Evolutionary conservation across 30 jellyfish, hydroid and myxozoan genomes (phyloP).

Genomic region (Pelagia noctiluca): DNA sequence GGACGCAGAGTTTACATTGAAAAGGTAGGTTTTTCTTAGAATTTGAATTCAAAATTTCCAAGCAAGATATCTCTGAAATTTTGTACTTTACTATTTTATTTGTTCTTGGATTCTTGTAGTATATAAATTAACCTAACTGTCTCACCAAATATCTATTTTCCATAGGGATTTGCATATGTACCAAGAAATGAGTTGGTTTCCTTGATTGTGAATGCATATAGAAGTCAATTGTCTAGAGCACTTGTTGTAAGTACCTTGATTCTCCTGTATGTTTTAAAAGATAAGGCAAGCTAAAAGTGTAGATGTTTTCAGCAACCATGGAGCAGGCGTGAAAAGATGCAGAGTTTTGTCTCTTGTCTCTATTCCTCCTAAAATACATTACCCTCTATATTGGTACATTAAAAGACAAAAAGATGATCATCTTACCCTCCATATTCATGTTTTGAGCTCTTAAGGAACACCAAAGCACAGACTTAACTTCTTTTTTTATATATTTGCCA

Average conservation of each 20-base stretch:
- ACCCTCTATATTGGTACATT: too few species aligned
- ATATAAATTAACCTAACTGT: background rate
- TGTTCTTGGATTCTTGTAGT: background rate
- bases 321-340: too few species aligned
- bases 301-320: background rate
- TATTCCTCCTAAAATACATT: too few species aligned
- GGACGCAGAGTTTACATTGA: slow-evolving; percentile 83
- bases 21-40: slow-evolving; percentile 51
- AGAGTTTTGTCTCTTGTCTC: too few species aligned
- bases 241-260: slow-evolving; percentile 74
- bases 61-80: background rate
- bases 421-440: too few species aligned
- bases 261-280: background rate
- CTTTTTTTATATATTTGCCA: too few species aligned
- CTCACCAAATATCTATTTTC: background rate
- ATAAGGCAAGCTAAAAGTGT: background rate
- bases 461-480: too few species aligned
- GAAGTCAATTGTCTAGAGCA: slow-evolving; percentile 92
- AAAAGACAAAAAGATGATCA: too few species aligned
- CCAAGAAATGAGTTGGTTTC: slow-evolving; percentile 94
- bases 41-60: background rate
- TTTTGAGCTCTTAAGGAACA: too few species aligned
- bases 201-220: slow-evolving; percentile 67
- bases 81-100: background rate
- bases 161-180: slow-evolving; percentile 92